These are phyloP conservation scores for Drosophila subpulchrella DNA, from an alignment of 1,140 invertebrate genomes.

Conservation along the genomic window DNA sequence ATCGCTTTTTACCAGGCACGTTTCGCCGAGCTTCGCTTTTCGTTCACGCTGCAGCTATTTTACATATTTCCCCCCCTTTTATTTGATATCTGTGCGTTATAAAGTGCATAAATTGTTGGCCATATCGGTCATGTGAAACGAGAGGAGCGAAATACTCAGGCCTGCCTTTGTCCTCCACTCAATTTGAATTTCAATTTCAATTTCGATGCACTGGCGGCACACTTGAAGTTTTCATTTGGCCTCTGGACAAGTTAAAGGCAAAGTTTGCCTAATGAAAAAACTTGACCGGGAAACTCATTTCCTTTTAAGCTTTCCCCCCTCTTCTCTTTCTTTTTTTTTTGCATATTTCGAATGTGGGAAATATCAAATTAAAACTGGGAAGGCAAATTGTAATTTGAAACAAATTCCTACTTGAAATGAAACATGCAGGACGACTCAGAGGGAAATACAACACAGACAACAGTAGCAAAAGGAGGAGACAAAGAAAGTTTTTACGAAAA, in stretches of 20 bases:
- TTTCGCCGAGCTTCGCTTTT: conserved; percentile 25
- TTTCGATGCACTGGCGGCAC: conserved; percentile 15
- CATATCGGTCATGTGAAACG: conserved; percentile 13
- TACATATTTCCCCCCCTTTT: conserved; percentile 38
- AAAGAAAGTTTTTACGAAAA: conserved; percentile 59
- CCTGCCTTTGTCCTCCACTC: conserved; percentile 19
- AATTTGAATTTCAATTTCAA: conserved; percentile 32
- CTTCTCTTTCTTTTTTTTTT: not conserved
- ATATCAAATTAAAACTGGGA: conserved; percentile 67
- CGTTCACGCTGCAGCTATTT: conserved; percentile 60
- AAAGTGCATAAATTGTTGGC: conserved; percentile 45
- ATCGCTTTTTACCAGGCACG: conserved; percentile 50
- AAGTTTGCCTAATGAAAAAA: conserved; percentile 50
- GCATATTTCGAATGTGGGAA: conserved; percentile 42
- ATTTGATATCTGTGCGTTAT: conserved; percentile 33
- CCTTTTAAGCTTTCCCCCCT: conserved; percentile 3
- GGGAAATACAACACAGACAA: conserved; percentile 8
- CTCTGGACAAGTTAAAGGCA: conserved; percentile 25
- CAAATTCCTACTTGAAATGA: conserved; percentile 58
- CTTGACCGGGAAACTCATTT: conserved; percentile 40
- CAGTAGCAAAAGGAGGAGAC: conserved; percentile 26
- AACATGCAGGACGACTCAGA: conserved; percentile 58
- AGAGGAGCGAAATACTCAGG: conserved; percentile 5
- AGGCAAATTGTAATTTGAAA: conserved; percentile 58
- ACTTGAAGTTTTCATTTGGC: conserved; percentile 26